Evolutionary conservation across 2,797 vertebrate species (phyloP).

Genomic region (Intellagama lesueurii): DNA sequence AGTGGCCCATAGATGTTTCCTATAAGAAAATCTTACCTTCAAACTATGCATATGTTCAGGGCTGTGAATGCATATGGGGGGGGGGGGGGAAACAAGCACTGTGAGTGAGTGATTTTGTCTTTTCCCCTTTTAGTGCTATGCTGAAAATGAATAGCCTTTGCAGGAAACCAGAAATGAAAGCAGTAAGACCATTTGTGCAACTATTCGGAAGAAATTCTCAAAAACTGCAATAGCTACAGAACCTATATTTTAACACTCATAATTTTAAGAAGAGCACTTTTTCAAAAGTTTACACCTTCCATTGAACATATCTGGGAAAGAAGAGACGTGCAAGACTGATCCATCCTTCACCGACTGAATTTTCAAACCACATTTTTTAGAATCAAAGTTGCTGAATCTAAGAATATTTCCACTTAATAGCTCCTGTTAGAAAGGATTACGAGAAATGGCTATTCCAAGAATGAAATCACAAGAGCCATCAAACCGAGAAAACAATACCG

Average conservation of each 20-base stretch:
- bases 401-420: not conserved
- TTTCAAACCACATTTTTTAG: not conserved
- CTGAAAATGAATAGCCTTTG: not conserved
- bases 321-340: not conserved
- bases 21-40: too few species aligned
- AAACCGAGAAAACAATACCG: too few species aligned
- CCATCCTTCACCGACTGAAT: not conserved
- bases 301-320: not conserved
- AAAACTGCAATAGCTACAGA: not conserved
- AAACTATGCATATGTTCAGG: too few species aligned
- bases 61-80: too few species aligned
- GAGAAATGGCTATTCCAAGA: not conserved
- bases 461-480: too few species aligned
- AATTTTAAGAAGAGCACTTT: not conserved
- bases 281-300: not conserved
- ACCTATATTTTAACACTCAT: not conserved
- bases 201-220: slow-evolving; percentile 15
- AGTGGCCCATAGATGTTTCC: too few species aligned
- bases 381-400: not conserved
- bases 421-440: not conserved
- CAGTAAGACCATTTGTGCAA: not conserved
- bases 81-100: too few species aligned
- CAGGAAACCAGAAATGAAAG: not conserved
- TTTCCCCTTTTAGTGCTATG: not conserved
- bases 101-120: not conserved